Evolutionary conservation across 2,113 vertebrate genomes (phyloP).

Genomic region (Cyanoliseus patagonus): DNA sequence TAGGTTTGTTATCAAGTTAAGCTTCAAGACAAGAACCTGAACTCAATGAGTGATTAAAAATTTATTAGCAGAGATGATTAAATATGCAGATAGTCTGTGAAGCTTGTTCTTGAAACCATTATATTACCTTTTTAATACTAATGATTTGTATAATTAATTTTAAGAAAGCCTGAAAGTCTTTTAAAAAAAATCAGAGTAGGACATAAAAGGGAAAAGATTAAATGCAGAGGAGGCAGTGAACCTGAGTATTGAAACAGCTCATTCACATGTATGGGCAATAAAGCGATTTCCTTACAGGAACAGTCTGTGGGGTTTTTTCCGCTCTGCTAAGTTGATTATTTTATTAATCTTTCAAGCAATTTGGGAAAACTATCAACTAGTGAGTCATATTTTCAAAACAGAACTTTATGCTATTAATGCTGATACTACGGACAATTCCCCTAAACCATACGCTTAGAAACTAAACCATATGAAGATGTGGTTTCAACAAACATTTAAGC

Average conservation of each 20-base stretch:
- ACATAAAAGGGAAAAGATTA: conserved; percentile 71
- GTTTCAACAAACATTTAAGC: neutral
- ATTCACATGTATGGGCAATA: conserved; percentile 35
- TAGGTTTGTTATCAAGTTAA: conserved; percentile 84
- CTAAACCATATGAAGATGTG: neutral
- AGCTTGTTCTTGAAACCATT: conserved; percentile 83
- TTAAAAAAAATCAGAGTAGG: conserved; percentile 61
- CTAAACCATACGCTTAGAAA: neutral
- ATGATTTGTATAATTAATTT: conserved; percentile 86
- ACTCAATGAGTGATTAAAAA: conserved; percentile 83
- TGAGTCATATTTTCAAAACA: neutral
- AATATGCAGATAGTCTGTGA: conserved; percentile 85
- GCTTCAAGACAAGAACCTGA: conserved; percentile 84
- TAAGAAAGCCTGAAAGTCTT: conserved; percentile 74
- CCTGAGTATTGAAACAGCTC: conserved; percentile 50
- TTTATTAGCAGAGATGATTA: conserved; percentile 82
- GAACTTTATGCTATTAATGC: neutral
- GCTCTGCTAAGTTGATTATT: conserved; percentile 43
- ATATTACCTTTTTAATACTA: conserved; percentile 84
- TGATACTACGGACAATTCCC: neutral
- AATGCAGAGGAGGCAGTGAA: conserved; percentile 62
- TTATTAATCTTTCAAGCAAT: conserved; percentile 48
- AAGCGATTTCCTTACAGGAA: conserved; percentile 55
- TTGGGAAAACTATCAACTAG: conserved; percentile 34
- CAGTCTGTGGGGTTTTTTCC: neutral